These are phyloP conservation scores for Pelecanoides urinatrix DNA, from an alignment of 2,113 vertebrate species.

Conservation along the genomic window DNA sequence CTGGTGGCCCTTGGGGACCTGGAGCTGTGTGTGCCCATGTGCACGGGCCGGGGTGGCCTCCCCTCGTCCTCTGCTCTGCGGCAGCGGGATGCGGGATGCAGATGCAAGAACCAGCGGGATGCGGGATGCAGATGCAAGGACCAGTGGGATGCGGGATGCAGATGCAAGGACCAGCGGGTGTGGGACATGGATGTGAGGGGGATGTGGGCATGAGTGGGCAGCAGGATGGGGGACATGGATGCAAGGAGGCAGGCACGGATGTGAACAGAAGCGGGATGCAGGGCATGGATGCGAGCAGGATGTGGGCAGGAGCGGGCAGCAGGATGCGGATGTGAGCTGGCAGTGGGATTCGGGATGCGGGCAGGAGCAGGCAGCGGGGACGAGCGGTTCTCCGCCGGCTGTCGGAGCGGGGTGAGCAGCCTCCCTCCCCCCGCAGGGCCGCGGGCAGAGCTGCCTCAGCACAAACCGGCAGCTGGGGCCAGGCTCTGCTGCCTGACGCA, in stretches of 20 bases:
- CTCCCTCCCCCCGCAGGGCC: neutral
- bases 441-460: conserved; percentile 16
- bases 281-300: neutral
- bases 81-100: neutral
- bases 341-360: neutral
- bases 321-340: neutral
- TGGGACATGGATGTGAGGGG: neutral
- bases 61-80: neutral
- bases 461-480: neutral
- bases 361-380: neutral
- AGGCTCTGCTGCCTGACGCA: neutral
- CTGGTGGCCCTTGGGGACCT: neutral
- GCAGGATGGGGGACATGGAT: neutral
- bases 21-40: rapidly evolving
- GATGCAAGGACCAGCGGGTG: neutral
- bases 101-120: too few species aligned
- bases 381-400: rapidly evolving
- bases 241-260: too few species aligned
- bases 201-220: neutral
- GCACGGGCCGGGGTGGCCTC: neutral
- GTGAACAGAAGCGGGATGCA: neutral
- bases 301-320: too few species aligned
- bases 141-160: neutral
- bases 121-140: neutral
- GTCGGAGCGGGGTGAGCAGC: neutral